Base-by-base conservation (phyloP, 92 coral and sea anemone genomes). In the Parazoanthus atlanticus region DNA sequence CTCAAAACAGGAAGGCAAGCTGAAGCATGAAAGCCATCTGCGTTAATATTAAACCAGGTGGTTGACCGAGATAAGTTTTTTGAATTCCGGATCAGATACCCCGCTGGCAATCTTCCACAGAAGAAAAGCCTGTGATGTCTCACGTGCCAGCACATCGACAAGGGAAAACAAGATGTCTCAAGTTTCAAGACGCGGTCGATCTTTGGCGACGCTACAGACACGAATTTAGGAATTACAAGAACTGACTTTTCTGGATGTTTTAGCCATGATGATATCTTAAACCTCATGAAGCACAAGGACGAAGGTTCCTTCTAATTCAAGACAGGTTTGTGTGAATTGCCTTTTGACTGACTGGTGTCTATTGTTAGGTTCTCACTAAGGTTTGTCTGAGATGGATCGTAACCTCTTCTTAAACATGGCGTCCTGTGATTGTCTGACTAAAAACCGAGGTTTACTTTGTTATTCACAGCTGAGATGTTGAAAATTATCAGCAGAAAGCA, bases 21-120 rank as follows among this genome's bases (percentile, higher is more conserved):
- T 46, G 49, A 46, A 46, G 49, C 49, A 46, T 12, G 7, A 71
- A 28, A 7, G 28, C 33, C 64, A 66, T 41, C 76, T 82, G 76
- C 76, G 76, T 82, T 82, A 82, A 82, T 66, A 66, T 65, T 66
- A 66, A 56, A 82, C 86, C 76, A 82, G 76, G 11, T 82, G 86
- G 76, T 25, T 33, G 46, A 43, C 58, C 29, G 61, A 54, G 72
- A 80, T 80, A 54, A 81, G 52, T 81, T 61, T 41, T 40, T 29
- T 23, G 71, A 58, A 82, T 82, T 82, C 76, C 75, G 61, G 54
- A 66, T 34, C 76, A 36, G 58, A 82, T 33, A 32, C 86, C 76
- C 74, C 75, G 86, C 86, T 66, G 86, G 79, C 46, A 75, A 36
- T 25, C 25, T 2, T 21, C 69, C 69, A 75, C 46, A 75, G 16